Evolutionary conservation across 1,140 invertebrate genomes (phyloP), one percentile per base, ranked within the genome.

Genomic region (Drosophila navojoa): DNA sequence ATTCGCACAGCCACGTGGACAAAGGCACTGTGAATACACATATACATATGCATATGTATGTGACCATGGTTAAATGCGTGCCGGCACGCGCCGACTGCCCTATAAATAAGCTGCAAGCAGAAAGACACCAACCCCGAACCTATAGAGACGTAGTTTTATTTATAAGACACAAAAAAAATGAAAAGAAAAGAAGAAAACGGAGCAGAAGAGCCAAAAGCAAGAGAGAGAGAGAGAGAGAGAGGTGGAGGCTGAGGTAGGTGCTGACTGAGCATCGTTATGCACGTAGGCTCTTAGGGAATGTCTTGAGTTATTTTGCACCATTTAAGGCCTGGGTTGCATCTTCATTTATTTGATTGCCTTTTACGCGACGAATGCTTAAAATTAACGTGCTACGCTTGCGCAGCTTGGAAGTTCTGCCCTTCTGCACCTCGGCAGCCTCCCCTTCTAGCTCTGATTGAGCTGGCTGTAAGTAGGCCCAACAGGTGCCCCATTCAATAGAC

Each of bases 331-430:
- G 50, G 50, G 61, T 76, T 73, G 82, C 82, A 82, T 76, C 84
- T 87, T 86, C 82, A 86, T 86, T 87, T 87, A 87, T 79, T 69
- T 74, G 71, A 73, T 86, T 72, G 63, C 82, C 72, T 70, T 86
- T 70, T 74, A 70, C 53, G 71, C 71, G 58, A 52, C 49, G 32
- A 40, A 61, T 70, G 57, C 71, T 74, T 69, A 61, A 74, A 70
- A 74, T 55, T 55, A 74, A 74, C 58, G 64, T 60, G 54, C 42
- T 53, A 11, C 32, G 55, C 52, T 58, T 57, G 57, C 62, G 53
- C 69, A 47, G 25, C 40, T 4, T 25, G 42, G n/a, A 16, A 11
- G 4, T n/a, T n/a, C 4, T 44, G n/a, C 29, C 5, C 35, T 25
- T 5, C 35, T 32, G 16, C 16, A 13, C 5, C 19, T 0, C 13